Evolutionary conservation across 1,140 invertebrate genomes (phyloP), one percentile per base, ranked within the genome.

Genomic region (Drosophila subobscura): DNA sequence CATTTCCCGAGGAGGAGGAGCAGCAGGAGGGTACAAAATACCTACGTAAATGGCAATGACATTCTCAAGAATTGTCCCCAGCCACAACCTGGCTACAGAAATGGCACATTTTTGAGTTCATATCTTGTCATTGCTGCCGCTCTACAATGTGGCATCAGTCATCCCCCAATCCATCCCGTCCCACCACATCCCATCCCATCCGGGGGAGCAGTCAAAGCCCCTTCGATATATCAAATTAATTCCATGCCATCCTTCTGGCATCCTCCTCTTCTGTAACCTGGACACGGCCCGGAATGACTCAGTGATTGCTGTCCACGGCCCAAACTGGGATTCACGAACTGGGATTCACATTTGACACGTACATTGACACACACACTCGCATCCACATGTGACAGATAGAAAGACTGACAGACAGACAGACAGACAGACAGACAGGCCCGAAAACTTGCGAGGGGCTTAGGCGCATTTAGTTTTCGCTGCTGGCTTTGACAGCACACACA

Each of bases 341-440:
- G 55, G 50, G 68, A 72, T 72, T 72, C 68, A 40, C 68, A 53
- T 52, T 65, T 67, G 64, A 72, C 68, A 72, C 68, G 65, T 70
- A 63, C 66, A 33, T 33, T 33, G 29, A 29, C 12, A 14, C 4
- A 50, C 12, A 29, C n/a, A 33, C 14, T 14, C 14, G 5, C 14
- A 72, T 68, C 63, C 20, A 50, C 40, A 25, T 72, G 70, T 72
- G 70, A 72, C 70, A 72, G 29, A 33, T 8, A 33, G 27, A 27
- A 6, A 5, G 27, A 27, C 27, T 5, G 25, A 27, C 4, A 5
- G 29, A 33, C 8, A 7, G n/a, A n/a, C n/a, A n/a, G 27, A 29
- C 2, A 8, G 7, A 10, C 7, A 33, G 29, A 33, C 7, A 33
- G 29, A 33, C 29, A 33, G 29, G 70, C 44, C 68, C 49, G 41